A percentile compares a stretch with the other conserved stretches of the same genome.
Evolutionary conservation across 2,797 vertebrate genomes (phyloP).

Genomic region (Tokudaia tokunoshimensis): DNA sequence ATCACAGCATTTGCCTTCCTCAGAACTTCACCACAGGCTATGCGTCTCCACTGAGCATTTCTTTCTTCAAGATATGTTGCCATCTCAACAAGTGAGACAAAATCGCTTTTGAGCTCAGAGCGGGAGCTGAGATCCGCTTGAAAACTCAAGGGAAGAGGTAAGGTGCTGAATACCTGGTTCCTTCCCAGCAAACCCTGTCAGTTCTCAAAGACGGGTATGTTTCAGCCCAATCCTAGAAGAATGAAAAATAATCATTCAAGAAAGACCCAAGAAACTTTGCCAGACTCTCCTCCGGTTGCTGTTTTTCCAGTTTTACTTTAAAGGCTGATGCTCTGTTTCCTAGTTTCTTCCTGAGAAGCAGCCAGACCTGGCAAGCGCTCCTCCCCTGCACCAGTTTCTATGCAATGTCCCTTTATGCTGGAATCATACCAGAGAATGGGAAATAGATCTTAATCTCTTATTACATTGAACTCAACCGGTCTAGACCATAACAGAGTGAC

Average conservation of each 20-base stretch:
- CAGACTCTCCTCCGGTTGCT: not conserved
- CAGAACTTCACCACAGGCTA: conserved; percentile 25
- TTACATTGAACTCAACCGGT: conserved; percentile 65
- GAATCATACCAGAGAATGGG: not conserved
- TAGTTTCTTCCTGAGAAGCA: not conserved
- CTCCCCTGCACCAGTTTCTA: not conserved
- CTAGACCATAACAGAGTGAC: conserved; percentile 56
- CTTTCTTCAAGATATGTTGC: conserved; percentile 63
- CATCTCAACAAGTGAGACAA: conserved; percentile 68
- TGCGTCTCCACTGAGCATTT: not conserved
- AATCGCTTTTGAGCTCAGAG: conserved; percentile 67
- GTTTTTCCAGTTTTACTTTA: not conserved
- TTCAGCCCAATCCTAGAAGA: not conserved
- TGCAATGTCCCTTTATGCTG: not conserved
- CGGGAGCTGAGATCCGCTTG: conserved; percentile 55
- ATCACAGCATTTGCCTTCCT: not conserved
- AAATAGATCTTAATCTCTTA: conserved; percentile 67
- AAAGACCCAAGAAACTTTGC: conserved; percentile 27
- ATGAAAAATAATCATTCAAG: conserved; percentile 35
- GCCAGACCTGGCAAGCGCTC: conserved; percentile 4
- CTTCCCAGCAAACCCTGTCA: conserved; percentile 49
- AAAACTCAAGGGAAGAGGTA: conserved; percentile 45
- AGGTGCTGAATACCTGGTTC: not conserved
- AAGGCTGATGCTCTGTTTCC: conserved; percentile 1
- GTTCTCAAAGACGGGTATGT: conserved; percentile 6